Base-by-base conservation (phyloP, 1,140 invertebrate species). In the Contarinia nasturtii region DNA sequence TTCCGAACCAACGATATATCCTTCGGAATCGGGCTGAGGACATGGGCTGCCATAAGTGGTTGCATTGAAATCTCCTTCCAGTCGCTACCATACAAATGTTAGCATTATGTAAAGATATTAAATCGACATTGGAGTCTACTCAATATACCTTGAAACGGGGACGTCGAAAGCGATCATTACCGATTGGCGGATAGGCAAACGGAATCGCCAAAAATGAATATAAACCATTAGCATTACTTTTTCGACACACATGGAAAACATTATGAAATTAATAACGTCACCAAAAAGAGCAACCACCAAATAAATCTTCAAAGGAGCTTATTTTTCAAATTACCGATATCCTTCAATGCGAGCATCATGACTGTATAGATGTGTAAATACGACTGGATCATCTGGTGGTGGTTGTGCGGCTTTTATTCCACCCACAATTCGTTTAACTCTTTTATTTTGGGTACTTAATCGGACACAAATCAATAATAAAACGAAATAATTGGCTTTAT, bases 191-290 rank as follows among this genome's bases (percentile, higher is more conserved):
- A 51, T 76, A 60, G 0, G 77, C 82, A 63, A 76, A 86, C 46
- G 77, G 70, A 20, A 86, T 72, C 11, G 81, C 83, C 47, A 74
- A 65, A 50, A 80, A 83, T 7, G 64, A 63, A 50, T 75, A 77
- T 55, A 73, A 70, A 33, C 65, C 63, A 43, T 55, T 65, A 0
- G 55, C 48, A 54, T 74, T 69, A 14, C 41, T 42, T 11, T 42
- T 19, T 38, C 5, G 14, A 38, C 10, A 10, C 4, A 27, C 4
- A 27, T 5, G 27, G 10, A 27, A 27, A 27, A 27, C n/a, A n/a
- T n/a, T n/a, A n/a, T n/a, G n/a, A n/a, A n/a, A n/a, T n/a, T n/a
- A n/a, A n/a, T n/a, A n/a, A n/a, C n/a, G n/a, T n/a, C n/a, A n/a
- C n/a, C n/a, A n/a, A n/a, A n/a, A n/a, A n/a, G n/a, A n/a, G n/a